A percentile compares a stretch with the other conserved stretches of the same genome.
Conservation (phyloP, 1,140 invertebrate genomes). For the Potamilus streckersoni region DNA sequence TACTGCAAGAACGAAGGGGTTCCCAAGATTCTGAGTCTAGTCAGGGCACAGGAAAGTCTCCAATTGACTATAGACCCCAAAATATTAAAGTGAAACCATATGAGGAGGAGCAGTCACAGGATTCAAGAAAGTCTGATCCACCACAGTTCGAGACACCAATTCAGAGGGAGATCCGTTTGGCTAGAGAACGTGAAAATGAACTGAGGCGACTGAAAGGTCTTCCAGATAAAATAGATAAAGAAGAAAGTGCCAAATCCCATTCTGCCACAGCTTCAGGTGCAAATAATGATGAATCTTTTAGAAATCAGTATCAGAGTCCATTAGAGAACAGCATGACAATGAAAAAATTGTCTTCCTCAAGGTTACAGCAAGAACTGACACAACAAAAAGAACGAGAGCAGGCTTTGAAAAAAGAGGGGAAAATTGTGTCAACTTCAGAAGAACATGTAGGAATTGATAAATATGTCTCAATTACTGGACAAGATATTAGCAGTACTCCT, state of each 20-base stretch:
- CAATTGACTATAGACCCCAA: constrained; percentile 49
- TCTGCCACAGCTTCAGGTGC: too few relatives aligned
- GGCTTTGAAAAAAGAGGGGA: constrained; percentile 50
- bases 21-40: constrained; percentile 39
- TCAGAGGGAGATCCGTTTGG: constrained; percentile 72
- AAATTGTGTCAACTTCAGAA: constrained; percentile 58
- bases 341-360: constrained; percentile 48
- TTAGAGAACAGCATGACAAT: constrained; percentile 18
- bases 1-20: constrained; percentile 29
- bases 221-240: constrained; percentile 24
- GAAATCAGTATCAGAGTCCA: too few relatives aligned
- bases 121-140: constrained; percentile 16
- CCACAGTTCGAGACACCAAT: constrained; percentile 70
- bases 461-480: constrained; percentile 49
- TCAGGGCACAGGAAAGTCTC: constrained; percentile 44
- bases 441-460: constrained; percentile 56
- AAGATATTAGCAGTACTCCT: constrained; percentile 34
- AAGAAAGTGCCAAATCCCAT: too few relatives aligned
- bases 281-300: too few relatives aligned
- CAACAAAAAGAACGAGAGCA: constrained; percentile 52
- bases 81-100: constrained; percentile 21
- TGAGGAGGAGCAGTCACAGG: constrained; percentile 11
- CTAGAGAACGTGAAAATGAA: constrained; percentile 72
- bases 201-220: constrained; percentile 61
- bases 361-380: constrained; percentile 56